A percentile compares a stretch with the other conserved stretches of the same genome.
Evolutionary conservation across 1,140 invertebrate genomes (phyloP).

Genomic region (Aphidius gifuensis): DNA sequence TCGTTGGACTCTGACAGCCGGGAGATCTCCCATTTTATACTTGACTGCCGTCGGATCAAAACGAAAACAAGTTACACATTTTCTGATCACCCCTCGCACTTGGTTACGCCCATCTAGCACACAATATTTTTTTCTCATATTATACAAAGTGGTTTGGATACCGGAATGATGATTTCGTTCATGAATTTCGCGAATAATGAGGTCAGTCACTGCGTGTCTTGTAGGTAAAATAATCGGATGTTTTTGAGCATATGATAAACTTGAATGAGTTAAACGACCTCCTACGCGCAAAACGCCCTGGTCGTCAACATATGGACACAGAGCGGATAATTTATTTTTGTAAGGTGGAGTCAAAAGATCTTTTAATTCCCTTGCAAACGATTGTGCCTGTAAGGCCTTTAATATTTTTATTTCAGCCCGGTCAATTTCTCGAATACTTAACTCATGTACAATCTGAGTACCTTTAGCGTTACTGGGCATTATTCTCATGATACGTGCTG

Average conservation of each 20-base stretch:
- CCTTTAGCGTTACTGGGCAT: neutral
- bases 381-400: neutral
- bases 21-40: no score
- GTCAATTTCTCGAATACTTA: neutral
- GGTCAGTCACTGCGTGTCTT: no score
- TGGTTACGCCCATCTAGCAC: no score
- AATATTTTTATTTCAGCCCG: neutral
- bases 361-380: conserved; percentile 6
- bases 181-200: no score
- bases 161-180: no score
- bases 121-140: no score
- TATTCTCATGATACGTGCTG: conserved; percentile 16
- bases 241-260: conserved; percentile 29
- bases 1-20: no score
- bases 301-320: conserved; percentile 42
- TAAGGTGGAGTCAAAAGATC: no score
- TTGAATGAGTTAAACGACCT: neutral
- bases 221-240: conserved; percentile 38
- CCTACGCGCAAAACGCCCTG: conserved; percentile 43
- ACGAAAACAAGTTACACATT: no score
- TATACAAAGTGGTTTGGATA: no score
- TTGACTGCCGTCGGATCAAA: no score
- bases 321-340: neutral
- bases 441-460: neutral
- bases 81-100: no score